These are phyloP conservation scores for Ceratoteleas bidentatus DNA, from an alignment of 1,140 invertebrate species.

Conservation along the genomic window DNA sequence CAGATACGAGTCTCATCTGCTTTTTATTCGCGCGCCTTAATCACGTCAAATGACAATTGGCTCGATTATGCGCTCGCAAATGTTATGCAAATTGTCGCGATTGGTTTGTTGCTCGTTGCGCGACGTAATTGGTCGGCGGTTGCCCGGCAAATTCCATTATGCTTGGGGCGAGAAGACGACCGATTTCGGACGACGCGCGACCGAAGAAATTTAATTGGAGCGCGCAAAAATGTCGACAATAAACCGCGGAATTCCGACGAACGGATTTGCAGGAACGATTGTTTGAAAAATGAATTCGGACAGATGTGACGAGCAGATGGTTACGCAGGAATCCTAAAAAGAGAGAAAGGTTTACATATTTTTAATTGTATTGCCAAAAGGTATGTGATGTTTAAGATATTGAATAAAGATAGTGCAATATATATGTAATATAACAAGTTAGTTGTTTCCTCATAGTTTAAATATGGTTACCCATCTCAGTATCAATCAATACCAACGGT, in stretches of 20 bases:
- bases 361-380: too few species aligned
- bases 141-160: slow-evolving; percentile 15
- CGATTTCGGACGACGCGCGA: not conserved
- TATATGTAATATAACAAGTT: too few species aligned
- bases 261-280: too few species aligned
- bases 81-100: slow-evolving; percentile 42
- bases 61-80: slow-evolving; percentile 32
- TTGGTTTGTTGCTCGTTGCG: slow-evolving; percentile 31
- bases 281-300: too few species aligned
- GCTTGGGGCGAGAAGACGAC: not conserved
- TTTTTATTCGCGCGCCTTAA: slow-evolving; percentile 14
- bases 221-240: slow-evolving; percentile 21
- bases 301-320: too few species aligned
- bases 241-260: slow-evolving; percentile 10
- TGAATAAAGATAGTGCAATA: not conserved
- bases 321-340: too few species aligned
- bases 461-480: too few species aligned
- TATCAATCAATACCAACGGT: too few species aligned
- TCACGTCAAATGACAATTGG: slow-evolving; percentile 39
- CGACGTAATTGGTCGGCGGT: slow-evolving; percentile 20
- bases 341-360: too few species aligned
- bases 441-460: too few species aligned
- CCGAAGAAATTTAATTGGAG: slow-evolving; percentile 36
- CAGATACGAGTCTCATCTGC: slow-evolving; percentile 17
- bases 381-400: too few species aligned